Percentiles rank a stretch among this genome's conserved stretches.
phyloP scores from a whole-genome alignment of 2,113 vertebrate species.

The Tympanuchus pallidicinctus region DNA sequence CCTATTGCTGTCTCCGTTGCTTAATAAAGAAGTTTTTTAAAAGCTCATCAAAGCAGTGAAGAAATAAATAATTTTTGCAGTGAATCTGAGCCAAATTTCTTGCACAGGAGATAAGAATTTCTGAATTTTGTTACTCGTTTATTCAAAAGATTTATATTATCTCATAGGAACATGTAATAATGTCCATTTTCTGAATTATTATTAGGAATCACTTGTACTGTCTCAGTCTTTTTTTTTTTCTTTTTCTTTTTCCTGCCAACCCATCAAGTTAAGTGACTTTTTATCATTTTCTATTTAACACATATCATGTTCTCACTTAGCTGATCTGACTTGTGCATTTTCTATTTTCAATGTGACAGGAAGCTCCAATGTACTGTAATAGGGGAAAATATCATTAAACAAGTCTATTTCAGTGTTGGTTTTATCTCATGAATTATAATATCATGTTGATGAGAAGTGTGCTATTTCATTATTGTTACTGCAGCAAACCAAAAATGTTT shows the following conservation, averaged over 20 bases:
- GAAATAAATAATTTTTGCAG: not conserved
- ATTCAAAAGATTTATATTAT: not conserved
- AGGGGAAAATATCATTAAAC: constrained; percentile 24
- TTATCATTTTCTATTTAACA: constrained; percentile 42
- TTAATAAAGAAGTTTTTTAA: not conserved
- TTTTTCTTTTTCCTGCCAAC: not conserved
- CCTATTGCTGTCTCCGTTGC: not conserved
- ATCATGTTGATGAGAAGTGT: constrained; percentile 14
- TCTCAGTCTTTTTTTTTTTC: not conserved
- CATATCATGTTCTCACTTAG: not conserved
- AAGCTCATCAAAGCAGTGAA: not conserved
- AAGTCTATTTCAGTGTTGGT: not conserved
- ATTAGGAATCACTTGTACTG: not conserved
- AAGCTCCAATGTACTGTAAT: not conserved
- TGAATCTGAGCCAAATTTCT: not conserved
- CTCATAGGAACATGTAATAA: not conserved
- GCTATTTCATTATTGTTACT: not conserved
- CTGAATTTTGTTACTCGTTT: not conserved
- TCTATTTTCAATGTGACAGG: constrained; percentile 21
- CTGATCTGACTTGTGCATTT: constrained; percentile 14
- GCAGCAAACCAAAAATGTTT: not conserved
- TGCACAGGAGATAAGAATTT: not conserved
- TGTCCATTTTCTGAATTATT: not conserved
- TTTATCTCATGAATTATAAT: constrained; percentile 59
- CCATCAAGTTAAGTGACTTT: not conserved